Evolutionary conservation across 2,113 vertebrate species (phyloP).

Genomic region (Paracanthobrama guichenoti): DNA sequence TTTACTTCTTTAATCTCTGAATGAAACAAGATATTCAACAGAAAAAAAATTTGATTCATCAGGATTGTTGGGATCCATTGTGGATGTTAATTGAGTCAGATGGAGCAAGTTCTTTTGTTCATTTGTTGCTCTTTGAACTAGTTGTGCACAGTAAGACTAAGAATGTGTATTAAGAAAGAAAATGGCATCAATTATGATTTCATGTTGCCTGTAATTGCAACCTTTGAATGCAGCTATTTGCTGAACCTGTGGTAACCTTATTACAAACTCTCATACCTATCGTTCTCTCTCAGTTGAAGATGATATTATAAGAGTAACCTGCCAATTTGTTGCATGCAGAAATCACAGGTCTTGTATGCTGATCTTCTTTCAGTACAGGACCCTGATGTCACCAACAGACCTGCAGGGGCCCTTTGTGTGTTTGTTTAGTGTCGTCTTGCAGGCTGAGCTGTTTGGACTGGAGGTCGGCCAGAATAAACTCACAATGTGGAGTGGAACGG

Average conservation of each 20-base stretch:
- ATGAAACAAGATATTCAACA: not conserved
- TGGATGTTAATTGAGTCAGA: not conserved
- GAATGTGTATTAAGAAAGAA: not conserved
- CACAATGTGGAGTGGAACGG: not conserved
- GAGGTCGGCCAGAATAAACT: conserved; percentile 60
- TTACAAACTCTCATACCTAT: not conserved
- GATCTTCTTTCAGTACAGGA: conserved; percentile 41
- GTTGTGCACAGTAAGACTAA: not conserved
- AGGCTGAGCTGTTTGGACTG: conserved; percentile 57
- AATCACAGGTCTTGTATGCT: not conserved
- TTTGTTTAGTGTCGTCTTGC: conserved; percentile 59
- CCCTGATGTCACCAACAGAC: conserved; percentile 56
- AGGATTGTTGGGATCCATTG: not conserved
- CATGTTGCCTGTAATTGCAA: not conserved
- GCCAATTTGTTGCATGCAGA: not conserved
- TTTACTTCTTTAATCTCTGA: not conserved
- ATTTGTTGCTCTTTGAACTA: not conserved
- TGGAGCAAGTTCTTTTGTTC: not conserved
- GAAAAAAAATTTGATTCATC: not conserved
- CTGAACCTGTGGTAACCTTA: not conserved
- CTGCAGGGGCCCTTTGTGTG: conserved; percentile 42
- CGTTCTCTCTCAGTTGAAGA: not conserved
- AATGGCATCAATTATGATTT: not conserved
- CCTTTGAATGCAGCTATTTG: not conserved
- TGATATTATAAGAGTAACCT: not conserved